Percentiles rank a stretch among this genome's conserved stretches.
Evolutionary conservation across 2,888 invertebrate species (phyloP).

Genomic region (Neoitamus cyanurus): DNA sequence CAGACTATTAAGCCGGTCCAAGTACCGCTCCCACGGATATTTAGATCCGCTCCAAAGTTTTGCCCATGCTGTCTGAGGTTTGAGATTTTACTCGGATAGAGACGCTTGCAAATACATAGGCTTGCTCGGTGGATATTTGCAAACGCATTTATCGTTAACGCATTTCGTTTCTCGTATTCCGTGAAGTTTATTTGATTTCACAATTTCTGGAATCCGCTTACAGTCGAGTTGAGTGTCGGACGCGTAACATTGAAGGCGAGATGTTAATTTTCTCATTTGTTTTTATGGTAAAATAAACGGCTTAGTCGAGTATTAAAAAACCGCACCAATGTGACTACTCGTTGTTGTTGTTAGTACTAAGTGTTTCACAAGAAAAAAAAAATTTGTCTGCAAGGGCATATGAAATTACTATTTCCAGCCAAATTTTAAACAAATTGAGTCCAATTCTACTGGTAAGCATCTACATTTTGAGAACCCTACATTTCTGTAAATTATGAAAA

Average conservation of each 20-base stretch:
- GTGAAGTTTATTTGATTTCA: not conserved
- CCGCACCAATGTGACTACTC: no score
- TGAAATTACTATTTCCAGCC: no score
- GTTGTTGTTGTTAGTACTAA: no score
- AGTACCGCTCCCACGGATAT: slow-evolving; percentile 25
- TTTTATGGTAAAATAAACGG: no score
- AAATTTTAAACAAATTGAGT: no score
- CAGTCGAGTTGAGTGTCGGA: not conserved
- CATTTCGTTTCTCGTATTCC: not conserved
- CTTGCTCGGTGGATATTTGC: not conserved
- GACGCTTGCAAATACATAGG: not conserved
- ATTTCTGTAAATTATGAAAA: no score
- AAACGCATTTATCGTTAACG: not conserved
- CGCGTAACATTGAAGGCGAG: not conserved
- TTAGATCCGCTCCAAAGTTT: not conserved
- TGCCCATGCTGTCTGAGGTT: not conserved
- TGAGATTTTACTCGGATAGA: not conserved
- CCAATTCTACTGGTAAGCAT: no score
- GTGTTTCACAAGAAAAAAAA: no score
- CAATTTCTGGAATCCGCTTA: not conserved
- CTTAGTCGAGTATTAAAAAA: no score
- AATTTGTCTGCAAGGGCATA: no score
- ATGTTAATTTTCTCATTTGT: not conserved
- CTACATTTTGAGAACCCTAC: no score
- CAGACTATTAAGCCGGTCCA: not conserved